Percentiles rank a stretch among this genome's conserved stretches.
Conservation (phyloP, 2,888 invertebrate species). For the Parnassius orleans region DNA sequence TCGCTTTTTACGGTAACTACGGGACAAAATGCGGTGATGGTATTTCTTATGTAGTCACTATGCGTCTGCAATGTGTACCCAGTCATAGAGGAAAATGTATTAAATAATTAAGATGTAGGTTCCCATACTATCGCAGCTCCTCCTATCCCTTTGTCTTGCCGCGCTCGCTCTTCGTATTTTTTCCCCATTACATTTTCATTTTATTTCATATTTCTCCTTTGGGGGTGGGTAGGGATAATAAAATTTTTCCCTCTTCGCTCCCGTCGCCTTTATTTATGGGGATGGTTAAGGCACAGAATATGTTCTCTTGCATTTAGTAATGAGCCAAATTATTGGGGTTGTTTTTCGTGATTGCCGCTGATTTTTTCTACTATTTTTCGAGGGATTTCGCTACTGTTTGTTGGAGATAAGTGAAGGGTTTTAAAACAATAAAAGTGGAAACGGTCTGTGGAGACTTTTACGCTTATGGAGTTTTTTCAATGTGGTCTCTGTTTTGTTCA, state of each 20-base stretch:
- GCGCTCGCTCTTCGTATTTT: constrained; percentile 69
- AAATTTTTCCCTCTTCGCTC: constrained; percentile 73
- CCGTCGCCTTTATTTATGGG: constrained; percentile 75
- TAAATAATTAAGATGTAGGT: constrained; percentile 31
- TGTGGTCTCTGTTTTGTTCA: constrained; percentile 26
- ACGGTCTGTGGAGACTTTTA: constrained; percentile 31
- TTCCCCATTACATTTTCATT: constrained; percentile 81
- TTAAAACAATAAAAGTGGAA: constrained; percentile 35
- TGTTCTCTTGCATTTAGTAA: constrained; percentile 76
- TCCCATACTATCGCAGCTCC: constrained; percentile 42
- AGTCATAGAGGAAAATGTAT: background rate
- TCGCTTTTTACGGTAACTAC: background rate
- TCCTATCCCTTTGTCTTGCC: constrained; percentile 76
- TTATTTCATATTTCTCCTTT: constrained; percentile 80
- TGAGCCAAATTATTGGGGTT: constrained; percentile 77
- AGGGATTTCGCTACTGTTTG: constrained; percentile 44
- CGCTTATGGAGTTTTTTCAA: constrained; percentile 34
- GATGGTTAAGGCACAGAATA: constrained; percentile 71
- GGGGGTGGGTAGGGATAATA: constrained; percentile 66
- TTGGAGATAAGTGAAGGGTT: constrained; percentile 59
- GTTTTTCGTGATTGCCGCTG: constrained; percentile 62
- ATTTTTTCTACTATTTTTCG: constrained; percentile 42
- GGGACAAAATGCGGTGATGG: background rate
- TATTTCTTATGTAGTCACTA: background rate
- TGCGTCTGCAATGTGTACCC: too few relatives aligned